A percentile compares a stretch with the other conserved stretches of the same genome.
phyloP scores from a whole-genome alignment of 1,140 invertebrate genomes.

The Adoxophyes honmai region DNA sequence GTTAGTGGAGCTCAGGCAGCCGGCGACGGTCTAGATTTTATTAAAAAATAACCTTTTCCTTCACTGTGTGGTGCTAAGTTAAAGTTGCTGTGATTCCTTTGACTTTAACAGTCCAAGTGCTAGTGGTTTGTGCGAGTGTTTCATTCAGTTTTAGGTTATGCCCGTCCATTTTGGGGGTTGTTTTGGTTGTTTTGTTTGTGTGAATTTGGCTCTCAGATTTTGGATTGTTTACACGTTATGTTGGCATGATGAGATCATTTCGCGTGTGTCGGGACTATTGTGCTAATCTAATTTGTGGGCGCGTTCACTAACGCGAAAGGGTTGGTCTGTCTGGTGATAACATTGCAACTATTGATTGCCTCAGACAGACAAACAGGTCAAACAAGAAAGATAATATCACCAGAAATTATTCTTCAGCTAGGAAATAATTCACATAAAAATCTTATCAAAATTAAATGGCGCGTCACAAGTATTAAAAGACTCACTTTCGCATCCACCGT shows the following conservation, averaged over 20 bases:
- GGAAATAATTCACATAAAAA: no score
- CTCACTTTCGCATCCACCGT: no score
- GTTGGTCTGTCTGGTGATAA: slow-evolving; percentile 17
- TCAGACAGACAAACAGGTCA: no score
- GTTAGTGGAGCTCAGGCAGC: slow-evolving; percentile 52
- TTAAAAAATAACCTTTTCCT: slow-evolving; percentile 18
- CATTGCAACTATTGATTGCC: neutral
- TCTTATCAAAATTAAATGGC: no score
- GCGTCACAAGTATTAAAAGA: no score
- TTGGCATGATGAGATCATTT: slow-evolving; percentile 20
- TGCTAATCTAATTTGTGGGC: slow-evolving; percentile 26
- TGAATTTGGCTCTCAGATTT: slow-evolving; percentile 6
- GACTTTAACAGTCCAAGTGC: neutral
- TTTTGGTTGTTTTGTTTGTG: slow-evolving; percentile 26
- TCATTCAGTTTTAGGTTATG: slow-evolving; percentile 23
- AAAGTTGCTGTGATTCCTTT: neutral
- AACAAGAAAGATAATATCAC: no score
- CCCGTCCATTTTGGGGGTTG: slow-evolving; percentile 17
- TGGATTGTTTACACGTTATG: slow-evolving; percentile 8
- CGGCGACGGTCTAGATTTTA: slow-evolving; percentile 35
- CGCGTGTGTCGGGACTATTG: neutral
- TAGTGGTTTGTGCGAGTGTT: slow-evolving; percentile 19
- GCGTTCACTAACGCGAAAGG: slow-evolving; percentile 9
- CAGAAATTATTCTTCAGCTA: no score
- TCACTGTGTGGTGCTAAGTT: neutral